These are phyloP conservation scores for Craniophora ligustri DNA, from an alignment of 2,888 invertebrate species.

Conservation along the genomic window DNA sequence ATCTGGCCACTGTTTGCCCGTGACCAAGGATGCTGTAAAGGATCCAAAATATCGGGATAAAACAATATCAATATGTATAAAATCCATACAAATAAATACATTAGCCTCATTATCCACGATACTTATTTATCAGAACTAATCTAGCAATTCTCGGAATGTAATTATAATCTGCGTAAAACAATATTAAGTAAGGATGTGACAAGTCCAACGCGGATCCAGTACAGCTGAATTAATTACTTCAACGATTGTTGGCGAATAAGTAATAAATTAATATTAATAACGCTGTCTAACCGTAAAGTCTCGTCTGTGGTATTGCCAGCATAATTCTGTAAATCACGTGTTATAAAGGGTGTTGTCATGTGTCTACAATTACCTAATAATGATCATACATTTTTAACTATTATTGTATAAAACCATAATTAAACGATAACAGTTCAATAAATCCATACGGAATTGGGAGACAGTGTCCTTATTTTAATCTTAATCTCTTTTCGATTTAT, in stretches of 20 bases:
- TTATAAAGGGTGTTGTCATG: not conserved
- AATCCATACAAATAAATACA: too few species aligned
- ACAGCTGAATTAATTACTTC: conserved; percentile 19
- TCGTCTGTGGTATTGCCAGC: conserved; percentile 19
- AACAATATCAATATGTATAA: too few species aligned
- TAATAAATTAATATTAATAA: conserved; percentile 24
- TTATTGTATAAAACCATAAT: not conserved
- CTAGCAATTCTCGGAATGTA: not conserved
- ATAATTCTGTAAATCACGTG: conserved; percentile 17
- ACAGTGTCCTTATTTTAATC: too few species aligned
- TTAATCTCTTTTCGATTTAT: too few species aligned
- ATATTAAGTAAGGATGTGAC: conserved; percentile 2
- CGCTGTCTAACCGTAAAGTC: conserved; percentile 13
- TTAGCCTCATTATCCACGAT: too few species aligned
- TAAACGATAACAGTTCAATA: too few species aligned
- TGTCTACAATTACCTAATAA: too few species aligned
- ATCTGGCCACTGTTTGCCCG: too few species aligned
- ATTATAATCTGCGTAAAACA: not conserved
- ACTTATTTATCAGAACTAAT: not conserved
- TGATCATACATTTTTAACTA: too few species aligned
- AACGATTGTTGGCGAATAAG: not conserved
- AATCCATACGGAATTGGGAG: too few species aligned
- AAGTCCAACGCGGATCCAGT: conserved; percentile 22
- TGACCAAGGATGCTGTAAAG: too few species aligned
- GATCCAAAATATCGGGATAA: too few species aligned